These are phyloP conservation scores for Phrynocephalus vlangalii DNA, from an alignment of 2,797 vertebrate genomes.

Conservation along the genomic window DNA sequence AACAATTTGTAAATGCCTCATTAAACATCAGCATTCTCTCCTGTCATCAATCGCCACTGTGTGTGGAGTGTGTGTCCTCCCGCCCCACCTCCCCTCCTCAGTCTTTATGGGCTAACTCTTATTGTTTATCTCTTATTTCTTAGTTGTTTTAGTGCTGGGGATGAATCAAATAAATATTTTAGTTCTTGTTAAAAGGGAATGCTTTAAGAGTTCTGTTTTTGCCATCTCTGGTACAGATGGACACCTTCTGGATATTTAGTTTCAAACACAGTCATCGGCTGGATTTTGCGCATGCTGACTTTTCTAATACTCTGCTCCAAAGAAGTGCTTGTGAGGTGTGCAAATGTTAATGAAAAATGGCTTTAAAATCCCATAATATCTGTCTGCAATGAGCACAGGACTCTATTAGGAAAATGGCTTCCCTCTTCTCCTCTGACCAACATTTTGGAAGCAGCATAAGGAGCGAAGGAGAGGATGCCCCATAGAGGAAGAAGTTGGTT, in stretches of 20 bases:
- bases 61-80: slow-evolving; percentile 12
- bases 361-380: background rate
- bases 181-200: background rate
- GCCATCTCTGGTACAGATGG: background rate
- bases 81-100: background rate
- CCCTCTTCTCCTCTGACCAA: background rate
- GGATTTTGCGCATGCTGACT: background rate
- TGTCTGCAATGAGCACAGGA: background rate
- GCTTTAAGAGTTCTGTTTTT: background rate
- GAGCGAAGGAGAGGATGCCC: too few species aligned
- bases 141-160: background rate
- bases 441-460: background rate
- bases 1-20: slow-evolving; percentile 42
- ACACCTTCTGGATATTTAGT: background rate
- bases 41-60: slow-evolving; percentile 47
- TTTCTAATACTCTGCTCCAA: background rate
- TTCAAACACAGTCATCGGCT: background rate
- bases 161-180: slow-evolving; percentile 23
- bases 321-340: background rate
- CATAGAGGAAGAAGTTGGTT: background rate
- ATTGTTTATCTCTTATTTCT: background rate
- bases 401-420: background rate
- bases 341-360: background rate
- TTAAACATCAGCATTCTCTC: slow-evolving; percentile 36
- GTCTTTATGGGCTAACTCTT: background rate